Conservation (phyloP, 1,140 invertebrate genomes). For the Scaptomyza graminum region DNA sequence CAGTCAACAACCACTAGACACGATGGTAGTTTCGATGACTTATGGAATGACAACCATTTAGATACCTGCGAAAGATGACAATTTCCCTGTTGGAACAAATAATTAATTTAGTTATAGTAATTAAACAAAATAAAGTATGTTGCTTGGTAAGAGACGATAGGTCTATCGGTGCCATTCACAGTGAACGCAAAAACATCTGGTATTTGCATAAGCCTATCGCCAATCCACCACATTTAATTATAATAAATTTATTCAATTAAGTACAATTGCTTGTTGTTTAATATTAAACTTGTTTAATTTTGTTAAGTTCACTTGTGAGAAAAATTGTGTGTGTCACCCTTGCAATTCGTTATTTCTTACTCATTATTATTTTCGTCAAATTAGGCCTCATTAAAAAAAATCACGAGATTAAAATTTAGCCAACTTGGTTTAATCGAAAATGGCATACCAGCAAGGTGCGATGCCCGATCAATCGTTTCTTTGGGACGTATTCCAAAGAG, state of each 20-base stretch:
- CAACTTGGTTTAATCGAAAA: constrained; percentile 80
- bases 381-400: background rate
- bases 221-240: constrained; percentile 14
- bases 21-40: background rate
- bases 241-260: background rate
- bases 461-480: constrained; percentile 91
- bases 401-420: background rate
- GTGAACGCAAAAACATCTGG: constrained; percentile 6
- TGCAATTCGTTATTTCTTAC: background rate
- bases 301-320: background rate
- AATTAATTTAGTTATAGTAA: background rate
- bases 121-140: background rate
- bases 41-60: background rate
- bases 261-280: background rate
- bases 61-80: background rate
- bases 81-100: background rate
- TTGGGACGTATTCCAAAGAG: constrained; percentile 92
- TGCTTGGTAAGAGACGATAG: background rate
- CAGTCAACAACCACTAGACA: background rate
- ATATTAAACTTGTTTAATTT: background rate
- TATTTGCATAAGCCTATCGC: constrained; percentile 3
- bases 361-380: background rate
- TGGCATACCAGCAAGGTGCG: constrained; percentile 84
- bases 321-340: background rate
- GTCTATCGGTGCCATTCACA: background rate